Conservation (phyloP, 2,888 invertebrate species). For the Thera obeliscata region DNA sequence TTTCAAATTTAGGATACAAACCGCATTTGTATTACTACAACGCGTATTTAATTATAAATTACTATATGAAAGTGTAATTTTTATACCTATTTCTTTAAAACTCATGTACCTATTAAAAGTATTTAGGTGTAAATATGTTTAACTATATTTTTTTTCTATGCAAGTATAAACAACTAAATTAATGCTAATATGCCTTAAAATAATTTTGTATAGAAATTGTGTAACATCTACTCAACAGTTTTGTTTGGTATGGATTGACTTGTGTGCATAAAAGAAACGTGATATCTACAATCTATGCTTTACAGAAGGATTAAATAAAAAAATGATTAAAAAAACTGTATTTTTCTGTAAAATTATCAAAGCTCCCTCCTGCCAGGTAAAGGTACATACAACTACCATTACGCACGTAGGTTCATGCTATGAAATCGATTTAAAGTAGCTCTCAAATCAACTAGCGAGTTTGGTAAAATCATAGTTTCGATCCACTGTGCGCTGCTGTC, state of each 20-base stretch:
- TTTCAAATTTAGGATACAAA: conserved; percentile 77
- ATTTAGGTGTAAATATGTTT: conserved; percentile 81
- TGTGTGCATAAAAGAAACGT: conserved; percentile 83
- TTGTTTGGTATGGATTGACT: conserved; percentile 77
- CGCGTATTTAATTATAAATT: conserved; percentile 65
- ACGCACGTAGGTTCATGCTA: too few species aligned
- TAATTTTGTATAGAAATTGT: conserved; percentile 78
- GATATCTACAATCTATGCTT: conserved; percentile 85
- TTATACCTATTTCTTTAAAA: conserved; percentile 83
- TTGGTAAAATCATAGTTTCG: too few species aligned
- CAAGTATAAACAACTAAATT: conserved; percentile 61
- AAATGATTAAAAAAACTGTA: conserved; percentile 68
- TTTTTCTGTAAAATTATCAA: conserved; percentile 6
- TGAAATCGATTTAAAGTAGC: too few species aligned
- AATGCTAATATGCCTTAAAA: conserved; percentile 76
- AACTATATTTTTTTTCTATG: conserved; percentile 78
- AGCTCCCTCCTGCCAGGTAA: not conserved
- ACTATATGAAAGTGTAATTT: conserved; percentile 80
- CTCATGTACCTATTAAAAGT: conserved; percentile 80
- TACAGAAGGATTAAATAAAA: conserved; percentile 83
- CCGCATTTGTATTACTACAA: conserved; percentile 80
- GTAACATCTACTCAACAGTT: conserved; percentile 70
- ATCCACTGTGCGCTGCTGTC: too few species aligned
- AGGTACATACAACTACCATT: too few species aligned
- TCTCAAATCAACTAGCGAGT: too few species aligned